Evolutionary conservation across 2,113 vertebrate genomes (phyloP).

Genomic region (Antigone vipio): DNA sequence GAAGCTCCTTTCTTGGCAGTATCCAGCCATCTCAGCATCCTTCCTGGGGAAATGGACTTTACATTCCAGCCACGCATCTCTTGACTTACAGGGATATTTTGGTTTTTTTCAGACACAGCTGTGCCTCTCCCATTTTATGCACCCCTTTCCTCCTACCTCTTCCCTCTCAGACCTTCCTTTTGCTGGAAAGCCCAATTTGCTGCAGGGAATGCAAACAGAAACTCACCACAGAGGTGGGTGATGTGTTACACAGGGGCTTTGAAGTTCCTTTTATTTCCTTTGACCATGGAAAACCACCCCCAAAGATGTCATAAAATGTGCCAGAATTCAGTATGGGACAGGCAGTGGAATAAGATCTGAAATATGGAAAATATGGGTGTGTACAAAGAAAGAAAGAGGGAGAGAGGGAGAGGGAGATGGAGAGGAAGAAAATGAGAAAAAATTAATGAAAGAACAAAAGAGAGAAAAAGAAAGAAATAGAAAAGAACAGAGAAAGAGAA

Average conservation of each 20-base stretch:
- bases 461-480: neutral
- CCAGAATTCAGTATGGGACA: neutral
- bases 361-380: neutral
- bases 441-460: neutral
- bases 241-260: neutral
- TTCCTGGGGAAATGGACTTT: slow-evolving; percentile 3
- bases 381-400: neutral
- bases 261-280: slow-evolving; percentile 19
- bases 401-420: neutral
- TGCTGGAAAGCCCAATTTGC: neutral
- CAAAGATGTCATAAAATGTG: neutral
- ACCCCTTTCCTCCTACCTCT: neutral
- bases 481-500: neutral
- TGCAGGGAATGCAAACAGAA: neutral
- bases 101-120: neutral
- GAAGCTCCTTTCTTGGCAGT: neutral
- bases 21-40: neutral
- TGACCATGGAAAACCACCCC: neutral
- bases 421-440: neutral
- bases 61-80: neutral
- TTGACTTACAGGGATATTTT: neutral
- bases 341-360: neutral
- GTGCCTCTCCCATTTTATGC: neutral
- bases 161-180: neutral
- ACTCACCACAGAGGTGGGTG: neutral